phyloP scores from a whole-genome alignment of 2,797 vertebrate genomes.

The Mormyrus hasselquistii region DNA sequence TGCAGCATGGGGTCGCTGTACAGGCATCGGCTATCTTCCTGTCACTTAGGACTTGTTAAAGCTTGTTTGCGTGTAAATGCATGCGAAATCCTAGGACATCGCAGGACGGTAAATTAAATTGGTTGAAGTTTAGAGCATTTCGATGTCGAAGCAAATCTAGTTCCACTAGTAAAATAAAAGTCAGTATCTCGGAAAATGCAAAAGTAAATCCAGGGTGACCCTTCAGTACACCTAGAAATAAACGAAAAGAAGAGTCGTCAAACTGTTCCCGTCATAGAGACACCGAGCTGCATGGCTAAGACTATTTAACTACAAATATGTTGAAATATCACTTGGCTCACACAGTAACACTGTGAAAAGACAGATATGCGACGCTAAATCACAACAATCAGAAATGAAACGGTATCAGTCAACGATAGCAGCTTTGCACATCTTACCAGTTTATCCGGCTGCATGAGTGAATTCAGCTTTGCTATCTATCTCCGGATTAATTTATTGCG shows the following conservation, averaged over 20 bases:
- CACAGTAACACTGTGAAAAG: background rate
- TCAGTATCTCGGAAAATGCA: background rate
- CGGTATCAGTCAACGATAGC: background rate
- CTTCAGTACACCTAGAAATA: background rate
- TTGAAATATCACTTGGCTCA: background rate
- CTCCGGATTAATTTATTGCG: background rate
- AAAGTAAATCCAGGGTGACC: background rate
- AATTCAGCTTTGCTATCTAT: background rate
- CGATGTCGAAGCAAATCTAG: background rate
- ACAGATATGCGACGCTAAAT: background rate
- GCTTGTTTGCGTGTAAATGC: background rate
- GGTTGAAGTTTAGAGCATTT: background rate
- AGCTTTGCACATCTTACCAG: background rate
- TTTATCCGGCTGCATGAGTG: background rate
- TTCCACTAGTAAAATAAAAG: background rate
- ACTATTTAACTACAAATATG: background rate
- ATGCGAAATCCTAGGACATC: background rate
- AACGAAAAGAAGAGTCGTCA: background rate
- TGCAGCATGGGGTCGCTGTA: conserved; percentile 52
- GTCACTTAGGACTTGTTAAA: background rate
- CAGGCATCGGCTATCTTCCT: background rate
- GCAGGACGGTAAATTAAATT: background rate
- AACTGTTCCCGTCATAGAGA: background rate
- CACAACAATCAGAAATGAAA: background rate
- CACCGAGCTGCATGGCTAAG: background rate